Conservation (phyloP, 2,113 vertebrate genomes). For the Cyanoderma ruficeps region DNA sequence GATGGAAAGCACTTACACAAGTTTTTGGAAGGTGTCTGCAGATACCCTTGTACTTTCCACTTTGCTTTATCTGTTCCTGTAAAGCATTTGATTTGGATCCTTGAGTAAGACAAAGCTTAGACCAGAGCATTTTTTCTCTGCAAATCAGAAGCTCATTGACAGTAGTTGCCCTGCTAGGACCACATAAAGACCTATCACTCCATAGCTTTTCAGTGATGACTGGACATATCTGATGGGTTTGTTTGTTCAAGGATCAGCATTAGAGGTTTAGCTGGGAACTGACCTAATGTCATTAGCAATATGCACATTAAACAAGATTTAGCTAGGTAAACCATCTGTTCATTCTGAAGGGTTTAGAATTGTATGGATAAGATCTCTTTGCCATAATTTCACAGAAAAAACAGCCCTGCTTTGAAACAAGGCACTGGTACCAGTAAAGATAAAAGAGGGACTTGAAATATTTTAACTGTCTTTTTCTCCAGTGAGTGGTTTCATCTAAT, state of each 20-base stretch:
- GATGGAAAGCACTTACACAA: neutral
- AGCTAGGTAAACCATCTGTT: constrained; percentile 24
- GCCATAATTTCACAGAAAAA: neutral
- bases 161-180: neutral
- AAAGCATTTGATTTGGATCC: neutral
- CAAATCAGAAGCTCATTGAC: neutral
- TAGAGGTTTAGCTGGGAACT: constrained; percentile 17
- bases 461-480: neutral
- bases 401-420: neutral
- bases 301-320: constrained; percentile 28
- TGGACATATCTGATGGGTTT: neutral
- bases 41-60: neutral
- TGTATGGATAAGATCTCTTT: neutral
- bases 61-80: neutral
- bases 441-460: neutral
- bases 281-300: constrained; percentile 26
- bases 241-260: constrained; percentile 47
- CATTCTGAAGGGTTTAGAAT: constrained; percentile 1
- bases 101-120: neutral
- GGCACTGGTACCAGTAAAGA: neutral
- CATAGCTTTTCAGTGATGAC: neutral
- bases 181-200: neutral
- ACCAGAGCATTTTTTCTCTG: neutral
- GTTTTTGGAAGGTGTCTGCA: neutral
- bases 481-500: neutral